These are phyloP conservation scores for Gymnothorax javanicus DNA, from an alignment of 2,797 vertebrate genomes.

Conservation along the genomic window DNA sequence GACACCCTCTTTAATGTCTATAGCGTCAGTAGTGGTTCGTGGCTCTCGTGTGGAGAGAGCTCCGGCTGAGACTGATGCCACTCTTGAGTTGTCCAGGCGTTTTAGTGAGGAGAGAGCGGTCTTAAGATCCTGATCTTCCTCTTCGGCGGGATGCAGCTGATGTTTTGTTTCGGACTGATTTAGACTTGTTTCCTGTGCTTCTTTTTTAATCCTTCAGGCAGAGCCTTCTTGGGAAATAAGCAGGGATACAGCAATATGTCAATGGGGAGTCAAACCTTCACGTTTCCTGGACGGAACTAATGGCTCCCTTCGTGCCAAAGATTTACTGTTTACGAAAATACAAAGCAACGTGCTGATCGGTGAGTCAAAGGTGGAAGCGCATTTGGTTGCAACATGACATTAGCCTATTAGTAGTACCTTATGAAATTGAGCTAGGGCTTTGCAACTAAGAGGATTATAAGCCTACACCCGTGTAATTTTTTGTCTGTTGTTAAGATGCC, in stretches of 20 bases:
- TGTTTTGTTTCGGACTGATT: constrained; percentile 59
- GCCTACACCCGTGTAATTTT: neutral
- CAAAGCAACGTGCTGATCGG: constrained; percentile 23
- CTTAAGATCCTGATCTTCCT: constrained; percentile 43
- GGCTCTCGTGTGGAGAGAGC: constrained; percentile 27
- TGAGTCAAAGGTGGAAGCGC: neutral
- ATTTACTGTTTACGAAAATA: constrained; percentile 29
- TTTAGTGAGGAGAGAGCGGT: constrained; percentile 50
- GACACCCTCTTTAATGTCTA: neutral
- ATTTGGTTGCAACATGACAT: neutral
- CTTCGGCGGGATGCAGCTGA: constrained; percentile 50
- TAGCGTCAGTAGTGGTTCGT: neutral
- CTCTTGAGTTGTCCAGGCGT: constrained; percentile 55
- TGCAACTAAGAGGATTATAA: neutral
- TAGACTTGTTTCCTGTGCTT: constrained; percentile 39
- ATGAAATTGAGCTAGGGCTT: neutral
- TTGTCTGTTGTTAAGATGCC: neutral
- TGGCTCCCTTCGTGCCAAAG: constrained; percentile 42
- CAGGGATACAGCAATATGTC: constrained; percentile 33
- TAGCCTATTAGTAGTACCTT: neutral
- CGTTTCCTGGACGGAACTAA: constrained; percentile 47
- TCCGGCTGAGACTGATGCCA: constrained; percentile 20
- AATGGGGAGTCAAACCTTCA: constrained; percentile 58
- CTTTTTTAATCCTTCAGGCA: constrained; percentile 23
- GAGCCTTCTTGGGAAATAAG: constrained; percentile 4